Base-by-base conservation (phyloP, 2,888 invertebrate species). In the Caenorhabditis sp. region DNA sequence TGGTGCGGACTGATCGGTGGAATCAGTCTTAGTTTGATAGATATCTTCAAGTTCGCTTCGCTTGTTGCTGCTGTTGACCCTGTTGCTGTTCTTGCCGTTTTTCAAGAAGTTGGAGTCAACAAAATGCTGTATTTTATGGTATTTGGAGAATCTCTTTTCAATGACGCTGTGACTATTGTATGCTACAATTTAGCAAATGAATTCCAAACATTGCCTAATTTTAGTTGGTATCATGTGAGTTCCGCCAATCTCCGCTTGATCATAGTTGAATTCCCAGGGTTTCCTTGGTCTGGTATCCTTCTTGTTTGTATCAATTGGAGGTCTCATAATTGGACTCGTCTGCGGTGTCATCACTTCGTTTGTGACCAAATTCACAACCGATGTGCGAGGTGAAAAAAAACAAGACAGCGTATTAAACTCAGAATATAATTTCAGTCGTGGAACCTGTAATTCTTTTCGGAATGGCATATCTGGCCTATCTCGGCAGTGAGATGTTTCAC, bases 51-150 rank as follows among this genome's bases (percentile, higher is more conserved):
- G 35, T 94, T 94, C 86, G 92, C 93, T 26, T 92, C 94, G 3
- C 91, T 94, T 15, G 94, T 94, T 69, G 93, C 94, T 1, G 94
- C 94, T n/a, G 94, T 94, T 11, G 94, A 94, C 88, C 94, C 94
- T 1, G 94, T 94, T 4, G 94, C 94, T 0, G 93, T 93, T 0
- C 79, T 90, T 35, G 89, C 90, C 13, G 89, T 90, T 51, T 90
- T 90, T 79, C 88, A 90, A 83, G 90, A 90, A 80, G 89, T 94
- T 20, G 94, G 94, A 22, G 94, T 94, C 51, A 94, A 94, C 88
- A 93, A 93, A 84, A 93, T 93, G 87, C 91, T 94, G 26, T 94
- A 94, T 87, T 94, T 94, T 87, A 82, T 94, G 78, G 94, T 94
- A 11, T 94, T 94, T 89, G 94, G 94, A 32, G 94, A 94, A 88